phyloP scores from a whole-genome alignment of 2,888 invertebrate genomes.

The Dastarcus helophoroides region DNA sequence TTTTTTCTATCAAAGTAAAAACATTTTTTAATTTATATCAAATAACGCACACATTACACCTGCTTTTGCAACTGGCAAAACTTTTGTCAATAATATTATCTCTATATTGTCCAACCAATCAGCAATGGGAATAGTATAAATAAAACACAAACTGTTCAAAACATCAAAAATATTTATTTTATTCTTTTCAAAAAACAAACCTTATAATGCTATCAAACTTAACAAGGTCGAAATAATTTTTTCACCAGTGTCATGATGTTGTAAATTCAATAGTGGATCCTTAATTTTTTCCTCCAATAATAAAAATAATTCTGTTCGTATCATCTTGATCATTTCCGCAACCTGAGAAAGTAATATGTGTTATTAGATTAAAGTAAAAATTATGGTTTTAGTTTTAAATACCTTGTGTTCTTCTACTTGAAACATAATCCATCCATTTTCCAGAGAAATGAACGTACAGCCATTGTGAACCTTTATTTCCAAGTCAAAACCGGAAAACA shows the following conservation, averaged over 20 bases:
- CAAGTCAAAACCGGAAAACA: conserved; percentile 63
- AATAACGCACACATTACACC: too few species aligned
- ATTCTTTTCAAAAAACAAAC: neutral
- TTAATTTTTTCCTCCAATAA: conserved; percentile 75
- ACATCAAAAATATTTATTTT: conserved; percentile 1
- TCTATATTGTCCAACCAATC: too few species aligned
- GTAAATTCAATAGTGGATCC: conserved; percentile 63
- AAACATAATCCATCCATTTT: conserved; percentile 74
- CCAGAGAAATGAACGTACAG: conserved; percentile 59
- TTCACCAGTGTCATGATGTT: conserved; percentile 62
- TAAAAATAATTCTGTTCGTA: conserved; percentile 62
- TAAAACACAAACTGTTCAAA: neutral
- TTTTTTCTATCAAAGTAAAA: too few species aligned
- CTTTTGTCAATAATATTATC: too few species aligned
- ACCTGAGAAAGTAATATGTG: conserved; percentile 40
- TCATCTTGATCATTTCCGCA: conserved; percentile 72
- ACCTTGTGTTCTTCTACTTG: conserved; percentile 66
- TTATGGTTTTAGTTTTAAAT: conserved; percentile 13
- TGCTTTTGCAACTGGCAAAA: too few species aligned
- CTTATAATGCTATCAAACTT: conserved; percentile 44
- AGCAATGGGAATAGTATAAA: too few species aligned
- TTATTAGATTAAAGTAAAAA: neutral
- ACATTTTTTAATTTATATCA: too few species aligned
- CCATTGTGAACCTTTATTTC: conserved; percentile 63
- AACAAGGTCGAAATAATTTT: conserved; percentile 67